Base-by-base conservation (phyloP, 2,113 vertebrate species). In the Tetrax tetrax region DNA sequence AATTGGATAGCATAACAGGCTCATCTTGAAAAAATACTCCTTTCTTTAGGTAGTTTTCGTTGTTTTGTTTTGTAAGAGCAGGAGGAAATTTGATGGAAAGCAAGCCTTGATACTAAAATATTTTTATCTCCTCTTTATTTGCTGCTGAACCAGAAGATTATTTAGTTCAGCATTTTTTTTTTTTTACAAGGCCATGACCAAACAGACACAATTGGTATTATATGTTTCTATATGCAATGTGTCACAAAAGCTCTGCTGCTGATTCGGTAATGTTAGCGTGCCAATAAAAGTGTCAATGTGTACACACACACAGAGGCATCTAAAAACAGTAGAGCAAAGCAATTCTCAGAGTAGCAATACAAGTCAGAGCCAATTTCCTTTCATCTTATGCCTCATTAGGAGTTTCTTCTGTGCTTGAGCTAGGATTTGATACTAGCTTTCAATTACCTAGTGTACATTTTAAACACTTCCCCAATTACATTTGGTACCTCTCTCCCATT, bases 401-500 rank as follows among this genome's bases (percentile, higher is more conserved):
- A 9, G 48, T 47, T 66, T 33, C 48, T 79, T 69, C 83, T 68
- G 70, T 35, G 88, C 64, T 77, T 50, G 64, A 83, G n/a, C 74
- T 20, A 6, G 84, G 66, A 25, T 59, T 83, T 84, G 48, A 31
- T 10, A 61, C 87, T 78, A 79, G 35, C 91, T 95, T 89, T 75
- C 90, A 93, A 94, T 95, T 95, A 94, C 74, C 33, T 7, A 4
- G 10, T 14, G 60, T 28, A 53, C 41, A 69, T 81, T 93, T 94
- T 95, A 93, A 97, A 90, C 79, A 24, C 70, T 85, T 78, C 89
- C 70, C 87, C 93, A 89, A 59, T 95, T 87, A 64, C 87, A 69
- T 87, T 50, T 14, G 33, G 53, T 71, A 79, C 54, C 43, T 93
- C 87, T 89, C 68, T 45, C 63, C 68, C 16, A 8, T 92, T 63